Percentiles rank a stretch among this genome's conserved stretches.
Conservation (phyloP, 2,888 invertebrate species). For the Masnerella sp. region DNA sequence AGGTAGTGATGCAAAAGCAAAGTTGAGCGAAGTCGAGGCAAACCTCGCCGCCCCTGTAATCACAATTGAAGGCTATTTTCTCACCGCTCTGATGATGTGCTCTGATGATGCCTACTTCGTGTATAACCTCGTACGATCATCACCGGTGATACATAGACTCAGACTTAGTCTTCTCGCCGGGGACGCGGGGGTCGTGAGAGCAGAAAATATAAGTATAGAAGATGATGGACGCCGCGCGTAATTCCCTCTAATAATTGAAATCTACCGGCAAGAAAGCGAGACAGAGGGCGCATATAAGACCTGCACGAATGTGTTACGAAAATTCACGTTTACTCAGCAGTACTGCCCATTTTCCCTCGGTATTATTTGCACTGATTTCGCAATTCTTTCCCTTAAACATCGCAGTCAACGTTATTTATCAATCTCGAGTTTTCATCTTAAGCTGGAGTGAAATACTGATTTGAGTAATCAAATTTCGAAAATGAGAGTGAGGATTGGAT, state of each 20-base stretch:
- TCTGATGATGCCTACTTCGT: slow-evolving; percentile 75
- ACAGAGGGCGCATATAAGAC: slow-evolving; percentile 39
- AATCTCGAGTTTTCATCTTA: too few species aligned
- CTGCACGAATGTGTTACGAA: slow-evolving; percentile 37
- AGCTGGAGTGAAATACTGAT: too few species aligned
- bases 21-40: slow-evolving; percentile 65
- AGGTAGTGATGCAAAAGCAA: slow-evolving; percentile 58
- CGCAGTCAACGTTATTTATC: too few species aligned
- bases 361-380: slow-evolving; percentile 49
- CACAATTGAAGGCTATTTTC: slow-evolving; percentile 78
- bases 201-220: slow-evolving; percentile 77
- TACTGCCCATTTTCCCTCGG: slow-evolving; percentile 27
- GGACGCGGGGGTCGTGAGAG: slow-evolving; percentile 71
- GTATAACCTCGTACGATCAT: slow-evolving; percentile 75
- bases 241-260: slow-evolving; percentile 78
- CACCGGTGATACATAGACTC: slow-evolving; percentile 64
- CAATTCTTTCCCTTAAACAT: too few species aligned
- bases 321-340: slow-evolving; percentile 52
- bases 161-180: slow-evolving; percentile 51
- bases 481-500: too few species aligned
- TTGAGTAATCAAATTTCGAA: too few species aligned
- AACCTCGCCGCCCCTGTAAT: slow-evolving; percentile 77
- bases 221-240: slow-evolving; percentile 77
- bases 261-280: slow-evolving; percentile 73
- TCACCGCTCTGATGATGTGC: slow-evolving; percentile 78